These are phyloP conservation scores for Aplochiton taeniatus DNA, from an alignment of 2,797 vertebrate species.

Conservation along the genomic window DNA sequence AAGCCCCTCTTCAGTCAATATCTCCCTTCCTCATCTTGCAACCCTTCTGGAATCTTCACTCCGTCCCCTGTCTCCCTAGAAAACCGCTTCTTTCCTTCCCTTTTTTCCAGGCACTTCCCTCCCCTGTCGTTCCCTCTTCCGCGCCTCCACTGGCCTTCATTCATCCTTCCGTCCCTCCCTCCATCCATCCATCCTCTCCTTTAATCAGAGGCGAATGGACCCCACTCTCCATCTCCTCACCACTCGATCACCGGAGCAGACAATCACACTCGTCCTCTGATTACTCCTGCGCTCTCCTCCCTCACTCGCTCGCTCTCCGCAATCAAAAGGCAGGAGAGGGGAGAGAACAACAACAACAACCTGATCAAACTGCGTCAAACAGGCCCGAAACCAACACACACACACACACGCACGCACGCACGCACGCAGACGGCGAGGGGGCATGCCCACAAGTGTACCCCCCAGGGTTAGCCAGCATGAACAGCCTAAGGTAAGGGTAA, in stretches of 20 bases:
- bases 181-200: not conserved
- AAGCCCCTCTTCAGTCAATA: too few relatives aligned
- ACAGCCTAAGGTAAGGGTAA: too few relatives aligned
- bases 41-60: too few relatives aligned
- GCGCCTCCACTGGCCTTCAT: too few relatives aligned
- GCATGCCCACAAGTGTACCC: too few relatives aligned
- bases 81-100: not conserved
- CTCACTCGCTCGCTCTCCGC: not conserved
- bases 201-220: not conserved
- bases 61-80: too few relatives aligned
- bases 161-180: not conserved
- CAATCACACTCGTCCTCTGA: conserved; percentile 3
- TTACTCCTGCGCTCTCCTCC: not conserved
- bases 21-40: too few relatives aligned
- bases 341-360: conserved; percentile 4
- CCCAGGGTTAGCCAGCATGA: too few relatives aligned
- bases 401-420: conserved; percentile 40
- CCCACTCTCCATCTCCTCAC: too few relatives aligned
- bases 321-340: conserved; percentile 15
- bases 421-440: conserved; percentile 20
- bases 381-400: conserved; percentile 13
- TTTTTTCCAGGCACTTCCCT: not conserved
- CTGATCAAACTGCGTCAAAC: too few relatives aligned
- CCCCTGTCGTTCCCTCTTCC: not conserved
- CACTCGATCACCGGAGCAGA: too few relatives aligned